phyloP scores from a whole-genome alignment of 1,140 invertebrate species.

The Polypedilum pembai region DNA sequence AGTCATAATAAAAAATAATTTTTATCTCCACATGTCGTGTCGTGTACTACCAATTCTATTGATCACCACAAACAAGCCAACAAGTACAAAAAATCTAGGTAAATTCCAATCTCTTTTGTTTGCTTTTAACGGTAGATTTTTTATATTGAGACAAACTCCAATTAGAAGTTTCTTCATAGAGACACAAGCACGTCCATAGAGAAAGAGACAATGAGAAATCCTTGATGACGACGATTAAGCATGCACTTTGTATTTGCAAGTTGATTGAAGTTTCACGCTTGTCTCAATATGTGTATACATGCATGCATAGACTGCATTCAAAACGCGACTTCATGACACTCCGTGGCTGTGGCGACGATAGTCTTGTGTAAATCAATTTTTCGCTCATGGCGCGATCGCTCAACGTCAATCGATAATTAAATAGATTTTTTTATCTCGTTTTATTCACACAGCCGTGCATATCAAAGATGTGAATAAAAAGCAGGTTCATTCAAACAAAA shows the following conservation, averaged over 20 bases:
- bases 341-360: neutral
- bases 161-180: no score
- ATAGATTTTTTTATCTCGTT: conserved; percentile 14
- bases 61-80: no score
- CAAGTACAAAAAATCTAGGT: no score
- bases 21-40: no score
- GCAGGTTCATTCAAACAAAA: neutral
- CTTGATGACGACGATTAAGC: neutral
- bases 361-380: conserved; percentile 22
- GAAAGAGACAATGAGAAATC: no score
- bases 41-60: no score
- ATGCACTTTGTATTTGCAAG: neutral
- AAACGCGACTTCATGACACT: neutral
- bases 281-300: neutral
- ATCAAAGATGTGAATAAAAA: neutral
- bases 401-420: conserved; percentile 28
- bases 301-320: neutral
- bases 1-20: no score
- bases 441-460: neutral
- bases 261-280: conserved; percentile 15
- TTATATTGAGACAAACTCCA: no score
- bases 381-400: conserved; percentile 24
- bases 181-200: no score
- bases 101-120: no score
- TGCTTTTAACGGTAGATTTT: no score